Base-by-base conservation (phyloP, 1,140 invertebrate genomes). In the Caenorhabditis latens region DNA sequence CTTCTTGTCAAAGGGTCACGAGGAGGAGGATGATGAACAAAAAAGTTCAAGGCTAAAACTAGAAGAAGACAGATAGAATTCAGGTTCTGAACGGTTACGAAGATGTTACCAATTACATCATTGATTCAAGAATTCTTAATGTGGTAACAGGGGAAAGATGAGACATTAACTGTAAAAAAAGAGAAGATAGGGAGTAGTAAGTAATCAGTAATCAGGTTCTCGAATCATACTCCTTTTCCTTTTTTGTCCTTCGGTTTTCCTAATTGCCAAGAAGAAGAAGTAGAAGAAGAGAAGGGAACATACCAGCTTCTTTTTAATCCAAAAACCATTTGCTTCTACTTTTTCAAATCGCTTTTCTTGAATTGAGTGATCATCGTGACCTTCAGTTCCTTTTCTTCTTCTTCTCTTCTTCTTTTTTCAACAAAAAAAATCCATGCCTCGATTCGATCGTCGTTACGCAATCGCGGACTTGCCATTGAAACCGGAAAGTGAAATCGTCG, bases 401-500 rank as follows among this genome's bases (percentile, higher is more conserved):
- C 14, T 63, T 40, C 19, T 43, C 40, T 53, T 53, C 11, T 53
- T 53, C 50, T 53, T 53, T 14, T 53, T 53, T 16, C 32, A 32
- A 53, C 50, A 53, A 53, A 71, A 67, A 71, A 79, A 53, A 50
- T 53, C 71, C 71, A 79, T 79, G 65, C 13, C 32, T 32, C 42
- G 24, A 50, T 79, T 16, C 16, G 43, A 79, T 79, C 21, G 46
- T 16, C 43, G 40, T 79, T 79, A 46, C 71, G 71, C 40, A 79
- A 79, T 79, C 71, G 71, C 65, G 65, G 46, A 21, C 46, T 42
- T 50, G 46, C 21, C 71, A 50, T 79, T 50, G 71, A 79, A 79
- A 79, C 71, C 71, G 71, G 71, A 79, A 79, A 79, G 71, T 79
- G 71, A 79, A 79, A 79, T 50, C 71, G 43, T 50, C n/a, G 67